Evolutionary conservation across 2,113 vertebrate species (phyloP).

Genomic region (Apeltes quadracus): DNA sequence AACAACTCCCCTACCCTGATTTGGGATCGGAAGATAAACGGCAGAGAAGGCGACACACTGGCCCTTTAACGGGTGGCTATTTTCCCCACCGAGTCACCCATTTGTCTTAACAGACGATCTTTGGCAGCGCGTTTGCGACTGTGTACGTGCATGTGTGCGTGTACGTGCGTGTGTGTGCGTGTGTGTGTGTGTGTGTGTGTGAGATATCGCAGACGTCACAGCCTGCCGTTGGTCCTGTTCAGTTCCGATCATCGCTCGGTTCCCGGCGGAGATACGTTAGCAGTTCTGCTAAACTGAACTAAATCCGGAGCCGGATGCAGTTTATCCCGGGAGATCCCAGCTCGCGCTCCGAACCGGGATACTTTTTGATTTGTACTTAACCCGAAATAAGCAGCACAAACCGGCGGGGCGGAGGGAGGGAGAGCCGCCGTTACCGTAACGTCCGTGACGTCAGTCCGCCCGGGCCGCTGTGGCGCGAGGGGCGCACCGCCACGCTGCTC

Average conservation of each 20-base stretch:
- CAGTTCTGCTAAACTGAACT: background rate
- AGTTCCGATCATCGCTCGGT: slow-evolving; percentile 18
- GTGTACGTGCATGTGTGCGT: background rate
- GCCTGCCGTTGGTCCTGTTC: slow-evolving; percentile 58
- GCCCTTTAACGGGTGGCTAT: background rate
- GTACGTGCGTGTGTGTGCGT: background rate
- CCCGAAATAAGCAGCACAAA: slow-evolving; percentile 3
- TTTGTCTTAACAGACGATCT: background rate
- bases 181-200: background rate
- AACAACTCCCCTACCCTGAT: background rate
- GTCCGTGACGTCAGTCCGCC: slow-evolving; percentile 57
- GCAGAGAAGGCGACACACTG: background rate
- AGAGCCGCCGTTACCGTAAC: slow-evolving; percentile 49
- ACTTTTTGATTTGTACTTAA: background rate
- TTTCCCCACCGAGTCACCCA: background rate
- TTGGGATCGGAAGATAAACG: background rate
- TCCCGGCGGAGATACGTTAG: background rate
- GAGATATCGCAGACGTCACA: slow-evolving; percentile 62
- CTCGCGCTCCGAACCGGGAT: background rate
- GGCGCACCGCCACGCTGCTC: slow-evolving; percentile 15
- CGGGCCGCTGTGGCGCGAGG: slow-evolving; percentile 14
- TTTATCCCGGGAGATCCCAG: background rate
- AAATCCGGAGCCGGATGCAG: background rate
- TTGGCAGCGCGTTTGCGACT: background rate
- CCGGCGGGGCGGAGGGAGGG: slow-evolving; percentile 38